Evolutionary conservation across 2,888 invertebrate species (phyloP).

Genomic region (Drosophila rubida): DNA sequence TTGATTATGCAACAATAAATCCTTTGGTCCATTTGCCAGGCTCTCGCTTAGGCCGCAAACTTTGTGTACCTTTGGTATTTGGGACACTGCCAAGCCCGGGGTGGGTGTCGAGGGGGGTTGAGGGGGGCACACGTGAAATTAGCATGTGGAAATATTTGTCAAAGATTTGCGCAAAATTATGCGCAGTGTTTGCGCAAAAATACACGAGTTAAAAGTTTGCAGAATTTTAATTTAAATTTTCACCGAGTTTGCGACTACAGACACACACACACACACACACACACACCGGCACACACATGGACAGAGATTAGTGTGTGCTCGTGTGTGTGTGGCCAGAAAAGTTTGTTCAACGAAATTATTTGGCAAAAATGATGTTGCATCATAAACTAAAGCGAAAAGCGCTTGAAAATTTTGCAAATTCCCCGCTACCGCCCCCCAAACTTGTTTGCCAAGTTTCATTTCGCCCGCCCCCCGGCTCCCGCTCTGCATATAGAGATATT

Average conservation of each 20-base stretch:
- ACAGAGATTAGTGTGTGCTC: conserved; percentile 29
- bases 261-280: conserved; percentile 16
- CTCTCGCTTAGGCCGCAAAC: conserved; percentile 1
- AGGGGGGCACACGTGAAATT: conserved; percentile 67
- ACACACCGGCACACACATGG: neutral
- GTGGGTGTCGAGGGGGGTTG: neutral
- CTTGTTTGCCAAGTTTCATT: conserved; percentile 71
- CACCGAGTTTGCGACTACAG: conserved; percentile 50
- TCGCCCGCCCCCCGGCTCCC: neutral
- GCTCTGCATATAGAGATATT: conserved; percentile 13
- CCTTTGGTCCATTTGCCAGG: conserved; percentile 69
- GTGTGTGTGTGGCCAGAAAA: conserved; percentile 58
- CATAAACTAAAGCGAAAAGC: conserved; percentile 74
- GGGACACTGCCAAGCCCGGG: conserved; percentile 26
- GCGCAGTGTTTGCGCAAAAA: conserved; percentile 79
- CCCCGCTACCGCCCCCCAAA: conserved; percentile 25
- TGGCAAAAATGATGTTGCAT: conserved; percentile 73
- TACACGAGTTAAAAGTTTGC: conserved; percentile 64
- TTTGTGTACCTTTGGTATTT: conserved; percentile 53
- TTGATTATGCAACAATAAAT: conserved; percentile 78
- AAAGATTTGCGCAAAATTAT: conserved; percentile 79
- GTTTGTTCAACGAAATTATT: conserved; percentile 72
- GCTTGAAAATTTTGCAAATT: conserved; percentile 66
- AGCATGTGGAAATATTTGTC: conserved; percentile 81
- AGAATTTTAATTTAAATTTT: conserved; percentile 78